These are phyloP conservation scores for Mormyrus iriodes DNA, from an alignment of 2,113 vertebrate genomes.

Conservation along the genomic window DNA sequence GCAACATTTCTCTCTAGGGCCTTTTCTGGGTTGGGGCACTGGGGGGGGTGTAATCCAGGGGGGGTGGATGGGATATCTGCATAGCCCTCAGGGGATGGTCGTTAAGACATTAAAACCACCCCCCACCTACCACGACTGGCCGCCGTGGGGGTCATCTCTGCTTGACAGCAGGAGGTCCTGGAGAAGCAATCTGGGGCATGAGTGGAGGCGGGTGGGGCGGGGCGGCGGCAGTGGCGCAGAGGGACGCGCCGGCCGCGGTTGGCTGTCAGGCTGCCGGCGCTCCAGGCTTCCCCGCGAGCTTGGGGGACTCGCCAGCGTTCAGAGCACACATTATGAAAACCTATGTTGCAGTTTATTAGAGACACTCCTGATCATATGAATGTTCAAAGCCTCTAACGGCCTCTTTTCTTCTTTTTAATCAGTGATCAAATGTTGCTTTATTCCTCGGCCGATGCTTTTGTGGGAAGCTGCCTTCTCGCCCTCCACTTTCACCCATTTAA, in stretches of 20 bases:
- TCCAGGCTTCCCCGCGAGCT: neutral
- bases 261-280: neutral
- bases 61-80: neutral
- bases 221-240: neutral
- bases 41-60: neutral
- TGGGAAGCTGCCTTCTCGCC: neutral
- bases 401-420: neutral
- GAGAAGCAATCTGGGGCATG: neutral
- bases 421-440: constrained; percentile 1
- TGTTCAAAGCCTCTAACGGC: neutral
- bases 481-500: neutral
- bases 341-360: constrained; percentile 6
- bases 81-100: neutral
- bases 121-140: too few species aligned
- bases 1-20: too few species aligned
- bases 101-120: too few species aligned
- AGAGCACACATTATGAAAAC: neutral
- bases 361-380: neutral
- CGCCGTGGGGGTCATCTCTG: too few species aligned
- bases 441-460: neutral
- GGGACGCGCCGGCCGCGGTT: neutral
- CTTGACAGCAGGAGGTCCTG: too few species aligned
- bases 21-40: too few species aligned
- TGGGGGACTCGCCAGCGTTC: neutral
- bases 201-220: neutral